Evolutionary conservation across 1,140 invertebrate species (phyloP).

Genomic region (Pollicipes pollicipes): DNA sequence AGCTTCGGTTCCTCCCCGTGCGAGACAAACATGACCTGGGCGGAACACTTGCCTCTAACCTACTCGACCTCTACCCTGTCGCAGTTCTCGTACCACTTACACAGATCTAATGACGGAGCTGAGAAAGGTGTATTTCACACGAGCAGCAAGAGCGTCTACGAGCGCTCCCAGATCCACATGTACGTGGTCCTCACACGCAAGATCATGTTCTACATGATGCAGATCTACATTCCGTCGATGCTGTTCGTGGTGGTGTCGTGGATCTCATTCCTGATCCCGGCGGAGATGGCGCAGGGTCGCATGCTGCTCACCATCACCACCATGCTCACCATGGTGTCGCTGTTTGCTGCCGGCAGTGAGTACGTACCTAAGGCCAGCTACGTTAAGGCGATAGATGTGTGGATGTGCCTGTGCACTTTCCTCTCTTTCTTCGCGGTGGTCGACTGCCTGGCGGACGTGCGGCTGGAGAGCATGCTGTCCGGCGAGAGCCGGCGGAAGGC

Average conservation of each 20-base stretch:
- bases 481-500: conserved; percentile 44
- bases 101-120: background rate
- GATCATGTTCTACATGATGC: conserved; percentile 18
- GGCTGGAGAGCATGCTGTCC: conserved; percentile 40
- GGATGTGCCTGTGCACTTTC: conserved; percentile 5
- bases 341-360: conserved; percentile 11
- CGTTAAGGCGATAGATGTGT: conserved; percentile 4
- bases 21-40: background rate
- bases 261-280: conserved; percentile 17
- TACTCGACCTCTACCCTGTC: background rate
- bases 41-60: background rate
- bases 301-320: conserved; percentile 18
- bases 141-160: background rate
- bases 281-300: conserved; percentile 18
- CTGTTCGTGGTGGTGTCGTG: conserved; percentile 18
- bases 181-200: conserved; percentile 13
- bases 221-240: conserved; percentile 26
- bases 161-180: background rate
- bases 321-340: conserved; percentile 15
- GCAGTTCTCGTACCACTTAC: background rate
- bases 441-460: conserved; percentile 23
- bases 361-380: conserved; percentile 7
- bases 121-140: background rate
- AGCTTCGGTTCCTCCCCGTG: background rate
- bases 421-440: conserved; percentile 5